Conservation (phyloP, 1,140 invertebrate species). For the Caenorhabditis latens region DNA sequence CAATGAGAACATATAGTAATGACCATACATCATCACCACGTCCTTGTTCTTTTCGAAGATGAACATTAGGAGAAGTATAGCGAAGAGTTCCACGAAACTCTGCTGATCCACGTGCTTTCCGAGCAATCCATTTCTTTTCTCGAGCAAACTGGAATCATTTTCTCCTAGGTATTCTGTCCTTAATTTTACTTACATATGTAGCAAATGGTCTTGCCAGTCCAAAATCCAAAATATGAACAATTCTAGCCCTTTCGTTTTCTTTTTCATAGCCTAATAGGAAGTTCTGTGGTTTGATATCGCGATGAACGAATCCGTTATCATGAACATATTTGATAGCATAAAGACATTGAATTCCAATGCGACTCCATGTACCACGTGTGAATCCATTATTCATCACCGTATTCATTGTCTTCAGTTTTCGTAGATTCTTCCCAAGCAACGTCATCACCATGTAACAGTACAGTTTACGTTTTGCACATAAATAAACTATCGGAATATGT, state of each 20-base stretch:
- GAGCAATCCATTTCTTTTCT: constrained; percentile 63
- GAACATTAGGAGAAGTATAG: constrained; percentile 71
- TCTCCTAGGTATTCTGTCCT: not conserved
- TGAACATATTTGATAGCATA: constrained; percentile 64
- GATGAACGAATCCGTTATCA: constrained; percentile 64
- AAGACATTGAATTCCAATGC: constrained; percentile 66
- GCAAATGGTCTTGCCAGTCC: constrained; percentile 58
- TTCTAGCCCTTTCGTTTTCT: constrained; percentile 58
- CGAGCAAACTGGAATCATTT: constrained; percentile 41
- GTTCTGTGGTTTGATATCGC: constrained; percentile 73
- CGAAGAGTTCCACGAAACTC: constrained; percentile 72
- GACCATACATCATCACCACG: constrained; percentile 71
- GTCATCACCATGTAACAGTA: constrained; percentile 67
- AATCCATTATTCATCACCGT: constrained; percentile 3
- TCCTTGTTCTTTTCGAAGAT: constrained; percentile 68
- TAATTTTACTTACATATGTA: not conserved
- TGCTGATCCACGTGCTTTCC: constrained; percentile 66
- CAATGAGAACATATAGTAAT: constrained; percentile 71
- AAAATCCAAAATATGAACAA: constrained; percentile 68
- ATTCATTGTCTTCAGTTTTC: constrained; percentile 48
- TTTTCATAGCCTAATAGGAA: constrained; percentile 68
- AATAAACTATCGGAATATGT: constrained; percentile 61
- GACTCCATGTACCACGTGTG: constrained; percentile 57
- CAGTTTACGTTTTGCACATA: constrained; percentile 60
- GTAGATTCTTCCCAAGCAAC: constrained; percentile 64